phyloP scores from a whole-genome alignment of 2,888 invertebrate genomes.

The Heteropelma amictum region DNA sequence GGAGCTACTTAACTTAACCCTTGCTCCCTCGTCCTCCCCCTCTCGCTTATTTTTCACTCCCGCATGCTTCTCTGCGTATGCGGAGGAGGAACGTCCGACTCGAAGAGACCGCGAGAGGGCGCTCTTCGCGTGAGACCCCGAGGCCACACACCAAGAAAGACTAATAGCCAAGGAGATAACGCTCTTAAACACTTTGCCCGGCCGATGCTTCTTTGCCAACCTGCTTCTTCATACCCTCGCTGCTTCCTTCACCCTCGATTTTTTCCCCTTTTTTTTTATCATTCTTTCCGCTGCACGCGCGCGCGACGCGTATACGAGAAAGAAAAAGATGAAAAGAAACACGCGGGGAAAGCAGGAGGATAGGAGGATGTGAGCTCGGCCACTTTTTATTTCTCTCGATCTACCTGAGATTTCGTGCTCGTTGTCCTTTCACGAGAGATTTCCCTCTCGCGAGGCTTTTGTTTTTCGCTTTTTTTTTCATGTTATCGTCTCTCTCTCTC shows the following conservation, averaged over 20 bases:
- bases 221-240: slow-evolving; percentile 56
- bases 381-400: slow-evolving; percentile 48
- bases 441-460: slow-evolving; percentile 43
- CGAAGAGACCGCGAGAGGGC: slow-evolving; percentile 18
- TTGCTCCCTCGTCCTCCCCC: slow-evolving; percentile 60
- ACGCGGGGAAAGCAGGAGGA: not conserved
- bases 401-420: slow-evolving; percentile 54
- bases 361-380: slow-evolving; percentile 4
- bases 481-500: slow-evolving; percentile 28
- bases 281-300: slow-evolving; percentile 36
- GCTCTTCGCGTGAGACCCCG: slow-evolving; percentile 62
- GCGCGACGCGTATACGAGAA: slow-evolving; percentile 5
- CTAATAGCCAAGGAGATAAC: slow-evolving; percentile 77
- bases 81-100: slow-evolving; percentile 35
- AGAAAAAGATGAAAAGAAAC: not conserved
- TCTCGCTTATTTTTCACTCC: not conserved
- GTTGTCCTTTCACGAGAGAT: slow-evolving; percentile 47
- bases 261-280: slow-evolving; percentile 30
- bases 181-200: slow-evolving; percentile 77
- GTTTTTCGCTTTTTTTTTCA: slow-evolving; percentile 36
- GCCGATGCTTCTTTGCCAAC: slow-evolving; percentile 75
- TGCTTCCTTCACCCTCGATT: slow-evolving; percentile 35
- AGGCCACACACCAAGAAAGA: slow-evolving; percentile 77
- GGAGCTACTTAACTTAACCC: slow-evolving; percentile 77
- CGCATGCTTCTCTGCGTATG: slow-evolving; percentile 27